Evolutionary conservation across 2,888 invertebrate species (phyloP), one percentile per base, ranked within the genome.

Genomic region (Drosophila tripunctata): DNA sequence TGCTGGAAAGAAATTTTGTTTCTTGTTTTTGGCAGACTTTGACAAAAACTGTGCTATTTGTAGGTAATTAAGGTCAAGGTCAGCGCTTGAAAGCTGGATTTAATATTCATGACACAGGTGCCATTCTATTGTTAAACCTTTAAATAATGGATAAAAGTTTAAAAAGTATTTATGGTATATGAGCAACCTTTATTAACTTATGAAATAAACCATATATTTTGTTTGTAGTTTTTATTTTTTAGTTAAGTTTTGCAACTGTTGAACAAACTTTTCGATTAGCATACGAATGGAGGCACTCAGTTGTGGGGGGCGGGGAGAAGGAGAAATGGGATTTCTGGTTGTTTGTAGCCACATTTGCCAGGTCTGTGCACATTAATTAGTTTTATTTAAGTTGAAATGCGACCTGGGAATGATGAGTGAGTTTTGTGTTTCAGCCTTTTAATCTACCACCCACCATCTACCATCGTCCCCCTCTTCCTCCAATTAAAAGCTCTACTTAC

Each of bases 361-460:
- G 62, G 67, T 57, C 73, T 68, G 63, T 67, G 78, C 55, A 71
- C 76, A 81, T 84, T 81, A 81, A 81, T 81, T 84, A 78, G 78
- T 81, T 81, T 84, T 76, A 81, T 81, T 84, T 78, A 76, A 81
- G 78, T 76, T 84, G 43, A 51, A 51, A 74, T 70, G 70, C 40
- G 75, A 52, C 43, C 61, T 66, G 70, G 55, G 62, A 74, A 71
- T 71, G 67, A 66, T 52, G 44, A 69, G 45, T 33, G 33, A 57
- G 44, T 43, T 52, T 54, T 80, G 60, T 74, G 67, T 73, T 57
- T 54, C 41, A 4, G 6, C 10, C 27, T 27, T 10, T 8, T 27
- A 6, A 10, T 10, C 27, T 10, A 3, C 4, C 21, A 4, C 21
- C 31, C n/a, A n/a, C 31, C 33, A 40, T 19, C 8, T 40, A 6